Evolutionary conservation across 1,140 invertebrate species (phyloP).

Genomic region (Tyrophagus putrescentiae): DNA sequence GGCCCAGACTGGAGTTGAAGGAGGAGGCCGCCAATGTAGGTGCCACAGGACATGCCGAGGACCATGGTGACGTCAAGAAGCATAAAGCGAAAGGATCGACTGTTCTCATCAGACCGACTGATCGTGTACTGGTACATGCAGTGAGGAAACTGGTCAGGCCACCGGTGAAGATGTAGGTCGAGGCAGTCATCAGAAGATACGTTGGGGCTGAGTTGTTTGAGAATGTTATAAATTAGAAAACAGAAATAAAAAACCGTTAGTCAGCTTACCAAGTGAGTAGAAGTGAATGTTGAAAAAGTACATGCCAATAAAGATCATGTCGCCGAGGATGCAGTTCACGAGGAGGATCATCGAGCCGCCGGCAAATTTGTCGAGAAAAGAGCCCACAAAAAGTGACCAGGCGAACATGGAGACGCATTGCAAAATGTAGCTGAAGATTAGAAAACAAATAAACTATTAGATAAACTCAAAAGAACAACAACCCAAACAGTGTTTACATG

Average conservation of each 20-base stretch:
- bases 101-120: neutral
- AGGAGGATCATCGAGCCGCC: neutral
- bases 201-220: neutral
- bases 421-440: neutral
- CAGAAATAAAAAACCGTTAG: neutral
- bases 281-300: neutral
- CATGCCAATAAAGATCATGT: neutral
- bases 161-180: neutral
- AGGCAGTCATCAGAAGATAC: neutral
- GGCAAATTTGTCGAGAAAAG: neutral
- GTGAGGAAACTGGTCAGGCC: neutral
- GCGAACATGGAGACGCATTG: neutral
- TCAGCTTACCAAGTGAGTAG: neutral
- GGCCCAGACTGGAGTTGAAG: neutral
- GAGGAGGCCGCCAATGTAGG: neutral
- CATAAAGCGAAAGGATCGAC: neutral
- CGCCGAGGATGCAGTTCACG: neutral
- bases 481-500: neutral
- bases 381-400: slow-evolving; percentile 12
- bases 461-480: neutral
- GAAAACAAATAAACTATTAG: neutral
- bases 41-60: neutral
- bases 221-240: neutral
- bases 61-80: neutral
- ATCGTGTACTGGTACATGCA: neutral